A percentile compares a stretch with the other conserved stretches of the same genome.
These are phyloP conservation scores for Calephelis perditalis DNA, from an alignment of 2,888 invertebrate genomes.

Conservation along the genomic window DNA sequence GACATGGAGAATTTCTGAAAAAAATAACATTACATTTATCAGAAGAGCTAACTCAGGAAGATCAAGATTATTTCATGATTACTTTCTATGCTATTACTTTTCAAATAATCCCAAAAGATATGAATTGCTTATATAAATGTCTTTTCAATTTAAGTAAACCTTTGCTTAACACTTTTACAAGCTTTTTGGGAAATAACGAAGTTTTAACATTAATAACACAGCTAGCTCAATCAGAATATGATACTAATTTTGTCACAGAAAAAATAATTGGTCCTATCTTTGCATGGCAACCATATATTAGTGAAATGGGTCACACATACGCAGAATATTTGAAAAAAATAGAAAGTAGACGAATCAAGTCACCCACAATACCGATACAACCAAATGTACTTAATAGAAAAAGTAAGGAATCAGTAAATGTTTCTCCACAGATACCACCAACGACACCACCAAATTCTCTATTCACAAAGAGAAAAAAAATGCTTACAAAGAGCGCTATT, in stretches of 20 bases:
- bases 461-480: constrained; percentile 40
- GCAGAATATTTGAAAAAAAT: constrained; percentile 50
- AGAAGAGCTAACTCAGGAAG: constrained; percentile 48
- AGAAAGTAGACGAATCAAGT: constrained; percentile 48
- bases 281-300: constrained; percentile 63
- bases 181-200: constrained; percentile 63
- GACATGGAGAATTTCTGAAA: constrained; percentile 49
- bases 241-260: constrained; percentile 66
- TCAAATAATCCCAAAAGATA: constrained; percentile 48
- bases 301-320: constrained; percentile 59
- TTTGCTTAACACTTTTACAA: constrained; percentile 52
- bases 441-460: constrained; percentile 49
- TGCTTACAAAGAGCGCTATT: constrained; percentile 56
- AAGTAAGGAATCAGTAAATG: constrained; percentile 32
- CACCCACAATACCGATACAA: constrained; percentile 51
- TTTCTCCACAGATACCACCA: constrained; percentile 30
- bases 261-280: constrained; percentile 70
- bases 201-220: constrained; percentile 61
- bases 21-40: constrained; percentile 44
- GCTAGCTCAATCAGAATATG: constrained; percentile 66
- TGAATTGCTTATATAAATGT: constrained; percentile 55
- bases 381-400: constrained; percentile 54
- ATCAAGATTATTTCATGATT: constrained; percentile 56
- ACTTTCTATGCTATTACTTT: constrained; percentile 53
- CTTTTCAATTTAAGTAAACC: constrained; percentile 60